Evolutionary conservation across 2,797 vertebrate genomes (phyloP).

Genomic region (Esox masquinongy): DNA sequence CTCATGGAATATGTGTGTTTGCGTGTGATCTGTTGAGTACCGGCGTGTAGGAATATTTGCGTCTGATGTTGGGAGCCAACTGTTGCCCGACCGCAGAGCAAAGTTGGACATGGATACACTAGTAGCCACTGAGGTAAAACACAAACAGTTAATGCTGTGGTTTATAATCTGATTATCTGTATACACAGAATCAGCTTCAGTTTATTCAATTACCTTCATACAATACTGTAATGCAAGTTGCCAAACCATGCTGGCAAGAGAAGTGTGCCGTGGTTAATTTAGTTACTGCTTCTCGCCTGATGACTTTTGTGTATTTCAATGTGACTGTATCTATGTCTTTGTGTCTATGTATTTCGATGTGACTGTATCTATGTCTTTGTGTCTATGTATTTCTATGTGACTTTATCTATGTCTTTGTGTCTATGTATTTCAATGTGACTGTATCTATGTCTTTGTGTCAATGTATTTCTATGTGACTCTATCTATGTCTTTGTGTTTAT

Average conservation of each 20-base stretch:
- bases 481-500: too few species aligned
- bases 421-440: too few species aligned
- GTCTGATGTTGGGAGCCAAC: not conserved
- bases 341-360: too few species aligned
- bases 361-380: too few species aligned
- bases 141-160: constrained; percentile 45
- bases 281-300: not conserved
- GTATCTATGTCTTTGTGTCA: too few species aligned
- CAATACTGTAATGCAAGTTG: constrained; percentile 28
- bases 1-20: not conserved
- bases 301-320: not conserved
- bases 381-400: not conserved
- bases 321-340: not conserved
- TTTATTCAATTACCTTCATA: constrained; percentile 50
- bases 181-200: constrained; percentile 44
- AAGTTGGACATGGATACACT: constrained; percentile 34
- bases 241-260: constrained; percentile 24
- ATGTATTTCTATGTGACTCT: too few species aligned
- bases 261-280: constrained; percentile 42
- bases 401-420: too few species aligned
- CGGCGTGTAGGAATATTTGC: not conserved
- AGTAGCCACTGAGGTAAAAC: constrained; percentile 57
- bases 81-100: not conserved
- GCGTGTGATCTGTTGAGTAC: not conserved
- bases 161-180: constrained; percentile 48